These are phyloP conservation scores for Heloderma charlesbogerti DNA, from an alignment of 2,113 vertebrate species.

Conservation along the genomic window DNA sequence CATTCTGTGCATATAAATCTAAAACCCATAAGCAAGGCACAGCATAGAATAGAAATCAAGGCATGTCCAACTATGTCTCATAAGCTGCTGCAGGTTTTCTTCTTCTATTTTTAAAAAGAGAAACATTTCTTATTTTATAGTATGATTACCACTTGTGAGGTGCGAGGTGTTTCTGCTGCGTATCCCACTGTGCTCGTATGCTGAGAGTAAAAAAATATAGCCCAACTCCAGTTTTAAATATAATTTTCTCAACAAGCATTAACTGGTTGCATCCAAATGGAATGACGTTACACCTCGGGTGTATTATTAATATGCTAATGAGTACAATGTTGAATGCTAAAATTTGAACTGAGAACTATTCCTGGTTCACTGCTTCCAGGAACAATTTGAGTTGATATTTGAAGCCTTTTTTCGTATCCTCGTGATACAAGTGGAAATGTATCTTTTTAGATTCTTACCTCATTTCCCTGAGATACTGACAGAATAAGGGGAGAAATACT, in stretches of 20 bases:
- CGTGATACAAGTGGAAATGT: neutral
- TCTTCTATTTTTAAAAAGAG: neutral
- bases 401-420: neutral
- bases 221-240: neutral
- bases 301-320: neutral
- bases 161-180: neutral
- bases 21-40: neutral
- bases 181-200: neutral
- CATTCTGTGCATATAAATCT: neutral
- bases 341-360: neutral
- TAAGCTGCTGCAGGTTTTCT: neutral
- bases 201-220: neutral
- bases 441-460: neutral
- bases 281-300: neutral
- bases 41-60: neutral
- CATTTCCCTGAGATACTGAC: conserved; percentile 34
- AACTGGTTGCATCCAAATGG: neutral
- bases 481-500: conserved; percentile 36
- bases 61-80: neutral
- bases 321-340: neutral
- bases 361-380: neutral
- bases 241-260: neutral
- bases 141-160: neutral
- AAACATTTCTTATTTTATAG: neutral
- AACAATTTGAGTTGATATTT: conserved; percentile 22